Evolutionary conservation across 2,888 invertebrate species (phyloP), one percentile per base, ranked within the genome.

Genomic region (Osmoderma eremita): DNA sequence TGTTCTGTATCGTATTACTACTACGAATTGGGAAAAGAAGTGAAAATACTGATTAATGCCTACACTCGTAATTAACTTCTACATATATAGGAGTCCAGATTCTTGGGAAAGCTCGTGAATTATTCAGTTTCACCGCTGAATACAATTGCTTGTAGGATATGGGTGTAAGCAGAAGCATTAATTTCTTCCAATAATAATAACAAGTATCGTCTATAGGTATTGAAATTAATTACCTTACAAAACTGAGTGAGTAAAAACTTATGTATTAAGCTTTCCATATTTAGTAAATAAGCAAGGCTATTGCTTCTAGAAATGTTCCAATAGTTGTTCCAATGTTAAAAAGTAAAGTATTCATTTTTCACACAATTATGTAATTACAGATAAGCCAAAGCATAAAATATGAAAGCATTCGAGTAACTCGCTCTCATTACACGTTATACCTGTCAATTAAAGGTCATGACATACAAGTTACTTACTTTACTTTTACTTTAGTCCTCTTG

Each of bases 11-110:
- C 41, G n/a, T 8, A 22, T n/a, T 41, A 8, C 20, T 41, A 56
- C 56, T 56, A 22, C 2, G 30, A 30, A 42, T 22, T 20, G 39
- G 41, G 0, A 41, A 41, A 41, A 6, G 20, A 39, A 56, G 6
- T 18, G 41, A 56, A 56, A 56, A 22, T 20, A 39, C 39, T 41
- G 41, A 56, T 41, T 56, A 56, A 56, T 56, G 20, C 13, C 22
- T 41, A 18, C 20, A 22, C 20, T 20, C 18, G n/a, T 41, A 56
- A 56, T 56, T 56, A 56, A 22, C 13, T 48, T 48, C 41, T 10
- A 15, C 22, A 20, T 42, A 41, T 20, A 56, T 20, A 22, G 41
- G 17, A 50, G n/a, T 13, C 24, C 5, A 30, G 20, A 51, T 30
- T 51, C 30, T 15, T 51, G 13, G n/a, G n/a, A 30, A 22, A 22